These are phyloP conservation scores for Odontophorus gujanensis DNA, from an alignment of 2,113 vertebrate genomes.

Conservation along the genomic window DNA sequence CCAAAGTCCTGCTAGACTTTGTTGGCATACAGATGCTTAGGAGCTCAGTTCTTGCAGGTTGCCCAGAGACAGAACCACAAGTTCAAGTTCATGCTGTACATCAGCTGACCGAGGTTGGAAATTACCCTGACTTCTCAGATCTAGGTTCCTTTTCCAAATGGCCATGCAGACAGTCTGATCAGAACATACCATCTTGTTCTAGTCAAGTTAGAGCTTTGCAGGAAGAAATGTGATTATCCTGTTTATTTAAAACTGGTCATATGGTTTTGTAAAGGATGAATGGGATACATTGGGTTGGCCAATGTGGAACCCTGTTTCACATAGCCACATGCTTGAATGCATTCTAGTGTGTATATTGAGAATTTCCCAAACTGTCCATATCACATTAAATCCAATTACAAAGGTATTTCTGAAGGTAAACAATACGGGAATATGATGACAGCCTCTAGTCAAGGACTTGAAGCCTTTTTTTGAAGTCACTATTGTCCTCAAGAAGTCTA, in stretches of 20 bases:
- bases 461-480: not conserved
- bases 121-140: not conserved
- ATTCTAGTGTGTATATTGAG: not conserved
- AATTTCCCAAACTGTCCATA: not conserved
- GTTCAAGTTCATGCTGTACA: not conserved
- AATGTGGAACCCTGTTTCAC: not conserved
- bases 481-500: not conserved
- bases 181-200: not conserved
- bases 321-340: not conserved
- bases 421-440: accelerated
- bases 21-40: accelerated
- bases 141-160: not conserved
- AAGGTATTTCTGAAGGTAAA: not conserved
- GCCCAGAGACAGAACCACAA: not conserved
- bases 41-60: not conserved
- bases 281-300: not conserved
- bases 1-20: not conserved
- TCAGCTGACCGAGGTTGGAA: not conserved
- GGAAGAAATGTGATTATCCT: not conserved
- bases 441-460: not conserved
- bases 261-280: not conserved
- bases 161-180: not conserved
- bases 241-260: not conserved
- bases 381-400: not conserved
- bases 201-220: not conserved